Evolutionary conservation across 1,140 invertebrate species (phyloP), one percentile per base, ranked within the genome.

Genomic region (Myzus persicae): DNA sequence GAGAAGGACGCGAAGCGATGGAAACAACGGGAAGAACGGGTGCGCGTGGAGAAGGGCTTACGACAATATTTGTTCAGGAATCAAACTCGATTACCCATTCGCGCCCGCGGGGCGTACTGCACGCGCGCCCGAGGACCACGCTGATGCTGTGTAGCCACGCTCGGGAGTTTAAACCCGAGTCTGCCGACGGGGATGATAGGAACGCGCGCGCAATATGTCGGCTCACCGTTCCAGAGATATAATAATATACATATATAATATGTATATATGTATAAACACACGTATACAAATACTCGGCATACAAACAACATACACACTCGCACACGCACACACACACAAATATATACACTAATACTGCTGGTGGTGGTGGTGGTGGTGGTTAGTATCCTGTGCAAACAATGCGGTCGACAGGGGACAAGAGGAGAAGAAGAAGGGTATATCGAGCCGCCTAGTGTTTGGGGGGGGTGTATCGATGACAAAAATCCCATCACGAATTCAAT

Each of bases 61-160:
- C 40, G 81, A 93, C 91, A 93, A 93, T 93, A 93, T 93, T 93
- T 93, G 81, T 93, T 85, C 91, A 31, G 91, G 91, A 93, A 93
- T 93, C 91, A 93, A 93, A 93, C 91, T 93, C 91, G 91, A 93
- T 93, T 93, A 93, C 91, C 91, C 91, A 54, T 93, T 93, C 76
- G 81, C 91, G 91, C 91, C 91, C 91, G 76, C 91, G 91, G 46
- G 91, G 46, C 84, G 40, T 51, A 36, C 90, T 36, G 81, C 81
- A 42, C 76, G 36, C 76, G 81, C 88, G 88, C 51, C 51, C 51
- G 4, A 59, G 88, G 48, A 90, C 38, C 31, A 46, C 87, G n/a
- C 48, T 24, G 87, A 89, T 20, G 85, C 42, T n/a, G 84, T 42
- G 40, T 40, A 42, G 82, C 82, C 42, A 6, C 85, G 42, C 31